Evolutionary conservation across 2,888 invertebrate species (phyloP), one percentile per base, ranked within the genome.

Genomic region (Onthophagus sagittarius): DNA sequence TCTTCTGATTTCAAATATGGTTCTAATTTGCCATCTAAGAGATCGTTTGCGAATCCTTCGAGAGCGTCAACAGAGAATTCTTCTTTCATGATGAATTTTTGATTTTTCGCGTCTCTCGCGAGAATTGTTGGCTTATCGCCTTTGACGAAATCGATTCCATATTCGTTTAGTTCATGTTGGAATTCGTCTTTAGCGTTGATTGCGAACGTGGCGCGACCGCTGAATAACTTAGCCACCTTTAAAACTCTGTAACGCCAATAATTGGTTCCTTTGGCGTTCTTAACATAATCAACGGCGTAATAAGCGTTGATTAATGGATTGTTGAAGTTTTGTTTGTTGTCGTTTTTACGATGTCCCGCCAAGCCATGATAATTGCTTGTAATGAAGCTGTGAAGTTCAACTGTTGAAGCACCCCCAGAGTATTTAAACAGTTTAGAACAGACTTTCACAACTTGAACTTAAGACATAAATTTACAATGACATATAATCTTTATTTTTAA

Each of bases 211-310:
- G 93, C 89, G 67, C 89, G 88, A 32, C 88, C 89, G 67, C 88
- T 84, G 83, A 90, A 88, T 77, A 91, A 89, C 83, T 94, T 90
- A 75, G 93, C 94, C 11, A 95, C 91, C 88, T 98, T 98, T 80
- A 98, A 90, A 71, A 98, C 92, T 78, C 98, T 92, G 87, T 98
- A 98, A 81, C 98, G 93, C 98, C 99, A 99, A 89, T 99, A 99
- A 88, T 99, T 98, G 71, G 98, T 98, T 70, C 97, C 99, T 87
- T 99, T 99, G 23, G 93, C 89, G 86, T 99, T 99, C 88, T 98
- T 99, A 32, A 92, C 90, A 83, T 99, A 99, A 86, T 99, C 99
- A 7, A 99, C 97, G 79, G 89, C 90, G 86, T 93, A 99, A 86
- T 96, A 99, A 32, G 94, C 98, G 72, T 96, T 92, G 64, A 99